Evolutionary conservation across 2,113 vertebrate species (phyloP), one percentile per base, ranked within the genome.

Genomic region (Lepisosteus osseus): DNA sequence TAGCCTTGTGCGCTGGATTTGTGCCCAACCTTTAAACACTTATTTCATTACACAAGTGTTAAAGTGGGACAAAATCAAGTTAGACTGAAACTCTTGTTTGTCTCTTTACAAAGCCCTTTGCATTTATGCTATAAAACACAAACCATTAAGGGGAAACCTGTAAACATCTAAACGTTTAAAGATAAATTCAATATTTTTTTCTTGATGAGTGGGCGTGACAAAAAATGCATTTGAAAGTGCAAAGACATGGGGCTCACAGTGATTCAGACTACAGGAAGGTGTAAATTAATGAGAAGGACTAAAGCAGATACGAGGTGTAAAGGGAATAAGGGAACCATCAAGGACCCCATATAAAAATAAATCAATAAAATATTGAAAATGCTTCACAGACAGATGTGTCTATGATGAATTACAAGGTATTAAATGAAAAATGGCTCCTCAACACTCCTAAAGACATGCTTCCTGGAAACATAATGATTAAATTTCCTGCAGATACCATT

Each of bases 361-460:
- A 78, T 79, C 73, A 74, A 68, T 79, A 61, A 77, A 78, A 73
- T 80, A 78, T 69, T 68, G 78, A 76, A 73, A 15, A 54, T 45
- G 61, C 61, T 74, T 70, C 64, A 59, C 11, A 59, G 12, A 12
- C 65, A 59, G 55, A 41, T 51, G 17, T 57, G 45, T 59, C 47
- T 69, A 63, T 72, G 57, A 77, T 44, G 73, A 70, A 74, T 45
- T 4, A 54, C 64, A 56, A 61, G 69, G 41, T 66, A 80, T 69
- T 69, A 79, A 74, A 67, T 54, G 61, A 82, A 80, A 69, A 78
- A 78, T 63, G 40, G 9, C 12, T 72, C 75, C 76, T 76, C 56
- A 65, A 72, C 55, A 65, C 41, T 45, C 68, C 62, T 51, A 57
- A 29, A 68, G 65, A 72, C 56, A 59, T 17, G 15, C 15, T 17